Conservation (phyloP, 2,113 vertebrate species). For the Potamarius usumacintae region DNA sequence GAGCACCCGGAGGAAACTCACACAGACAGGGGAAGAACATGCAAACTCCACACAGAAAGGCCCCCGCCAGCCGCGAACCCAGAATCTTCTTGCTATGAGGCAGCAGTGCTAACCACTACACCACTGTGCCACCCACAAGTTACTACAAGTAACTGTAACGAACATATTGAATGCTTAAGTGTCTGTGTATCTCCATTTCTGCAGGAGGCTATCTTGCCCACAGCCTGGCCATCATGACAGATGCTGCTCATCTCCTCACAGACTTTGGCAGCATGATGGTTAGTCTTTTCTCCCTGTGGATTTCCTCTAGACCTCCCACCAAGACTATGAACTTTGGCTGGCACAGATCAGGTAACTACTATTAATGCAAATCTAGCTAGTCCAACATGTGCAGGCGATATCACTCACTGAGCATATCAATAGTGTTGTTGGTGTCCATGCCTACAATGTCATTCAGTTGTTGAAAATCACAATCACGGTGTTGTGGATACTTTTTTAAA, state of each 20-base stretch:
- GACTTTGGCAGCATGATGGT: slow-evolving; percentile 95
- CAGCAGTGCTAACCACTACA: too few relatives aligned
- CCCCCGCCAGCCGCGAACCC: too few relatives aligned
- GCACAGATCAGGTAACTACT: slow-evolving; percentile 88
- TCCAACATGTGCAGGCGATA: neutral
- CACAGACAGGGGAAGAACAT: too few relatives aligned
- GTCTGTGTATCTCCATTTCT: neutral
- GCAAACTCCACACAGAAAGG: too few relatives aligned
- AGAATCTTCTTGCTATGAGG: too few relatives aligned
- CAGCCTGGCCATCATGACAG: slow-evolving; percentile 97
- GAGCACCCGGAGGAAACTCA: too few relatives aligned
- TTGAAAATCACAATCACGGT: neutral
- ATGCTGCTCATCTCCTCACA: slow-evolving; percentile 89
- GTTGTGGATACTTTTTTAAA: neutral
- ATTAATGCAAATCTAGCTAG: neutral
- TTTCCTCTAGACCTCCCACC: slow-evolving; percentile 85
- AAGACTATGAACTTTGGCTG: slow-evolving; percentile 93
- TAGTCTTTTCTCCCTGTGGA: slow-evolving; percentile 95
- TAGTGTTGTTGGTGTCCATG: neutral
- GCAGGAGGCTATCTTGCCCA: slow-evolving; percentile 93
- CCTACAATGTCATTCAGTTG: neutral
- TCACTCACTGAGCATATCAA: neutral
- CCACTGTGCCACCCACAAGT: too few relatives aligned
- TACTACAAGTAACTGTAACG: neutral
- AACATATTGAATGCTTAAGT: neutral